A percentile compares a stretch with the other conserved stretches of the same genome.
phyloP scores from a whole-genome alignment of 2,797 vertebrate genomes.

The Thunnus albacares region DNA sequence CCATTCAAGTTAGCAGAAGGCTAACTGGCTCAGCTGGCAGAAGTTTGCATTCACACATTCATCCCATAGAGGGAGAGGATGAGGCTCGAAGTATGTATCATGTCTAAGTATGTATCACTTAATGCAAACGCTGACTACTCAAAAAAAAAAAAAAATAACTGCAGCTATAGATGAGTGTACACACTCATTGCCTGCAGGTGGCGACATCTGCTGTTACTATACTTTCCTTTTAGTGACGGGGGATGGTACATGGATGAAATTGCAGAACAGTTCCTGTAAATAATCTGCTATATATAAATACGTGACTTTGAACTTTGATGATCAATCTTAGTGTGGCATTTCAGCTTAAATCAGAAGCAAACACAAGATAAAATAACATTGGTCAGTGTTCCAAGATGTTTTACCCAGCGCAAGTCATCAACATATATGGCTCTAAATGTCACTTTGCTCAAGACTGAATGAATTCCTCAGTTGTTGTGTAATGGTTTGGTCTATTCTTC shows the following conservation, averaged over 20 bases:
- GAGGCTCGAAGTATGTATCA: too few relatives aligned
- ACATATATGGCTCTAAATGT: conserved; percentile 26
- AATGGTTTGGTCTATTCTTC: conserved; percentile 30
- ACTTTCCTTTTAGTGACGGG: not conserved
- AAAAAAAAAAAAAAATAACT: too few relatives aligned
- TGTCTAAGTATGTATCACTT: too few relatives aligned
- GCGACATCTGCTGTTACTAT: not conserved
- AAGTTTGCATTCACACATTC: too few relatives aligned
- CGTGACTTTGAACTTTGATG: not conserved
- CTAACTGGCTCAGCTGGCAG: too few relatives aligned
- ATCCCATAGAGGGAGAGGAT: too few relatives aligned
- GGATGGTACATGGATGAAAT: not conserved
- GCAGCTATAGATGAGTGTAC: too few relatives aligned
- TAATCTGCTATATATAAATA: conserved; percentile 17
- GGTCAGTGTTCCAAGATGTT: conserved; percentile 10
- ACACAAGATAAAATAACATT: conserved; percentile 17
- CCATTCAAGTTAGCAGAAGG: too few relatives aligned
- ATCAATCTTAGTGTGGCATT: not conserved
- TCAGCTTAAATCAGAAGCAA: conserved; percentile 20
- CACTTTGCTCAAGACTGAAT: conserved; percentile 9
- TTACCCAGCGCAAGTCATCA: not conserved
- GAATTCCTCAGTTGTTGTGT: conserved; percentile 38
- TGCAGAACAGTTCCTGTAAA: not conserved
- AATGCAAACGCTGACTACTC: not conserved
- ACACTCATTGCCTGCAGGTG: not conserved